Conservation (phyloP, 2,113 vertebrate genomes). For the Setophaga petechia region DNA sequence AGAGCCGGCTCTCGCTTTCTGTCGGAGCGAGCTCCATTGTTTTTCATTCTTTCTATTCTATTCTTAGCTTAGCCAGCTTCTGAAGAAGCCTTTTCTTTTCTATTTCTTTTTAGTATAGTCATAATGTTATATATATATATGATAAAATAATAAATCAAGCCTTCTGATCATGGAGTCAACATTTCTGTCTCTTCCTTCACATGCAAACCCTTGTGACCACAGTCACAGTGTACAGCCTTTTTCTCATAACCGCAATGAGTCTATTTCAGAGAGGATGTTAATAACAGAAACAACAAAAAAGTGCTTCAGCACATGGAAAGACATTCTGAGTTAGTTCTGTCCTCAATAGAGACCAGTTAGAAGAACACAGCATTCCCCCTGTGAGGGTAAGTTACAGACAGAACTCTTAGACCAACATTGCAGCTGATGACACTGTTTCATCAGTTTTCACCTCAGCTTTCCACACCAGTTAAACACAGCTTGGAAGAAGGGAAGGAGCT, state of each 20-base stretch:
- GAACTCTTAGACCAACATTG: not conserved
- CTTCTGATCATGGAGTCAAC: too few species aligned
- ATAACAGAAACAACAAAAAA: not conserved
- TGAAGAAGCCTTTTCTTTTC: too few species aligned
- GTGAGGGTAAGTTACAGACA: not conserved
- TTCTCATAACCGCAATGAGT: not conserved
- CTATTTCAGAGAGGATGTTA: not conserved
- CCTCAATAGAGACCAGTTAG: not conserved
- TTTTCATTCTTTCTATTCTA: too few species aligned
- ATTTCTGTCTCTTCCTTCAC: too few species aligned
- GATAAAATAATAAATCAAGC: too few species aligned
- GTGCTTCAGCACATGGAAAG: not conserved
- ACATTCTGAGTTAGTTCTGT: not conserved
- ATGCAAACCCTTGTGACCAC: too few species aligned
- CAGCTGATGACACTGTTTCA: not conserved
- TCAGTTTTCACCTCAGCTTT: not conserved
- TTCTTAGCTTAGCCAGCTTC: too few species aligned
- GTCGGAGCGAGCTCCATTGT: too few species aligned
- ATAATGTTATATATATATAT: too few species aligned
- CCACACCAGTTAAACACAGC: not conserved
- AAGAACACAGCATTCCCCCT: not conserved
- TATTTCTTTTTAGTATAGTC: too few species aligned
- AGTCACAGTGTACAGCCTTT: not conserved
- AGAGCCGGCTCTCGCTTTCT: too few species aligned
- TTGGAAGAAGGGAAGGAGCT: not conserved